Percentiles rank a stretch among this genome's conserved stretches.
Evolutionary conservation across 1,140 invertebrate genomes (phyloP).

Genomic region (Adelges cooleyi): DNA sequence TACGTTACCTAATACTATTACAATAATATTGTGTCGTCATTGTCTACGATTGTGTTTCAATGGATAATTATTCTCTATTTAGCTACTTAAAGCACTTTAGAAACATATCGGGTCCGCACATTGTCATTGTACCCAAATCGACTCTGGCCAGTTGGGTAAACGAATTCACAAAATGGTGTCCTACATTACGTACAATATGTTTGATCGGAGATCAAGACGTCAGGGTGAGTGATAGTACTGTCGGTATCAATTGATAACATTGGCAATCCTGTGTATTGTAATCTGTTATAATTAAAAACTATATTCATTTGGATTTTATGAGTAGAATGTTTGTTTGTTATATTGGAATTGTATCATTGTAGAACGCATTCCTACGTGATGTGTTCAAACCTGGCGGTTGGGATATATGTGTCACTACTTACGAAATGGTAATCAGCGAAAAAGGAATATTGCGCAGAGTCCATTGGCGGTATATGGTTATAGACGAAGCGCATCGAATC

Average conservation of each 20-base stretch:
- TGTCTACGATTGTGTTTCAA: no score
- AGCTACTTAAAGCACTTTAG: slow-evolving; percentile 37
- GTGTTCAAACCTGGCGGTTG: neutral
- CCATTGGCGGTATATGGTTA: slow-evolving; percentile 52
- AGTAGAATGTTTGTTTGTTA: no score
- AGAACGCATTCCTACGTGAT: neutral
- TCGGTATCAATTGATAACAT: neutral
- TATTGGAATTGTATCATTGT: no score
- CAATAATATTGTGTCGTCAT: neutral
- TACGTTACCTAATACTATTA: neutral
- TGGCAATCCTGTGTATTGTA: no score
- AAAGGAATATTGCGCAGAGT: slow-evolving; percentile 37
- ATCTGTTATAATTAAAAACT: no score
- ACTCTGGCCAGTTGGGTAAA: slow-evolving; percentile 56
- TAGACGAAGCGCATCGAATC: slow-evolving; percentile 61
- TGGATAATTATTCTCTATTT: no score
- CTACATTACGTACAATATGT: slow-evolving; percentile 36
- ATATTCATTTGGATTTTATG: no score
- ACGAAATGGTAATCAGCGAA: slow-evolving; percentile 45
- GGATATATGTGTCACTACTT: slow-evolving; percentile 42
- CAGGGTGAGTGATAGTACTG: no score
- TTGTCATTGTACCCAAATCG: slow-evolving; percentile 53
- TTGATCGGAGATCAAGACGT: neutral
- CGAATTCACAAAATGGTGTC: slow-evolving; percentile 55
- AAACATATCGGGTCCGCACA: slow-evolving; percentile 45